phyloP scores from a whole-genome alignment of 2,113 vertebrate species.

The Chrysochloris asiatica region DNA sequence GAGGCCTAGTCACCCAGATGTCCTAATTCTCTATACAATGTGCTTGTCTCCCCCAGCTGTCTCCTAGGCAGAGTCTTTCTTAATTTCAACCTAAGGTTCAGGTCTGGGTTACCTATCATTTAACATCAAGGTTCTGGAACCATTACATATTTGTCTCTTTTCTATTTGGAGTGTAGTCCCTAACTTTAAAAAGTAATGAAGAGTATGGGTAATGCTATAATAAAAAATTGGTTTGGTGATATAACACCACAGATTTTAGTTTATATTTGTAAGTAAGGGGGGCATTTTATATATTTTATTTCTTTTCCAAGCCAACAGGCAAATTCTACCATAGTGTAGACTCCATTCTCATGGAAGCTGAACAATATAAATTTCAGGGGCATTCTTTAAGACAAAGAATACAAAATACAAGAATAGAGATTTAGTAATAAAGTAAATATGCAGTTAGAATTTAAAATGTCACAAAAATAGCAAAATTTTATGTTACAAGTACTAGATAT shows the following conservation, averaged over 20 bases:
- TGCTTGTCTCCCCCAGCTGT: neutral
- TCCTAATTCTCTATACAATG: rapidly evolving
- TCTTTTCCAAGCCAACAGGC: neutral
- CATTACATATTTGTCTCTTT: conserved; percentile 54
- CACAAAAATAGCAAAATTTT: neutral
- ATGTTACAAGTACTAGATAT: neutral
- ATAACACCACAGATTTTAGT: neutral
- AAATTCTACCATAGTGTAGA: neutral
- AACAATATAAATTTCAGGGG: neutral
- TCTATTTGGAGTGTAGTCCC: conserved; percentile 1
- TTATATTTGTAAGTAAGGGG: neutral
- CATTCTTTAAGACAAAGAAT: neutral
- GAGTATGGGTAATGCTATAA: neutral
- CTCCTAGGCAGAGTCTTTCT: neutral
- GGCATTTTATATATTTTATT: neutral
- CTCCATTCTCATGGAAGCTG: neutral
- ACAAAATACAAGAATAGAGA: too few relatives aligned
- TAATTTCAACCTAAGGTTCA: conserved; percentile 18
- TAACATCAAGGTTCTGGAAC: conserved; percentile 49
- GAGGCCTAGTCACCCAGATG: too few relatives aligned
- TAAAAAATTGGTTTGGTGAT: neutral
- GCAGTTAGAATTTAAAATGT: neutral
- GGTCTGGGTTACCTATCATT: conserved; percentile 24
- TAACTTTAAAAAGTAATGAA: conserved; percentile 39
- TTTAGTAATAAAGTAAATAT: neutral